Evolutionary conservation across 2,113 vertebrate genomes (phyloP), one percentile per base, ranked within the genome.

Genomic region (Pogonocichla stellata): DNA sequence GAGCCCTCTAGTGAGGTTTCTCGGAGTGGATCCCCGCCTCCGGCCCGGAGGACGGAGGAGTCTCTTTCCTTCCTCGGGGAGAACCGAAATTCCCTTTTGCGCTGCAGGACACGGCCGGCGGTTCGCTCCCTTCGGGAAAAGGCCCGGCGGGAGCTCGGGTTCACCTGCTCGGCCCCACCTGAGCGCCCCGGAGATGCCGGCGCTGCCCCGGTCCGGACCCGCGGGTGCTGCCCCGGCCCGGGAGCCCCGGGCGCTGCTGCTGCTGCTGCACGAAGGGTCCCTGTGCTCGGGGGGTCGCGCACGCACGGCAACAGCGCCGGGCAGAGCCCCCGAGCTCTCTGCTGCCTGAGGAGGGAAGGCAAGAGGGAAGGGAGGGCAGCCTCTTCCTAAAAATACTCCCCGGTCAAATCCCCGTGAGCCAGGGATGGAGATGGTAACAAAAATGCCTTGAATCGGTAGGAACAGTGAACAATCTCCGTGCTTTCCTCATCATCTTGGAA

Each of bases 401-500:
- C 17, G 25, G 34, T 12, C 73, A 74, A 66, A 92, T 9, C 24
- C 26, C 61, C 33, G 36, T 56, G 77, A 83, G 85, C 79, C 58
- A 8, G n/a, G 61, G 87, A 67, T 50, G 90, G 90, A 69, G 82
- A 90, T 4, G 83, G 73, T 42, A 95, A 95, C 82, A 91, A 73
- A 95, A 93, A 57, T 73, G 94, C 88, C 87, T 92, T 29, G 95
- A 56, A 74, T 61, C 95, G 53, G 92, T 92, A 92, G 95, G 91
- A 94, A 12, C 84, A 90, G 96, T 42, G 93, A 72, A 81, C 89
- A 86, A 65, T 93, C 96, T 85, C 88, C 91, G 78, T 90, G 88
- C 85, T 95, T 94, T 97, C 97, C 87, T 92, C 80, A 96, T 98
- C 99, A 99, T 99, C 98, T 99, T 99, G 99, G 97, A 99, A 97